A percentile compares a stretch with the other conserved stretches of the same genome.
These are phyloP conservation scores for Mustela lutreola DNA, from an alignment of 2,113 vertebrate genomes.

Conservation along the genomic window DNA sequence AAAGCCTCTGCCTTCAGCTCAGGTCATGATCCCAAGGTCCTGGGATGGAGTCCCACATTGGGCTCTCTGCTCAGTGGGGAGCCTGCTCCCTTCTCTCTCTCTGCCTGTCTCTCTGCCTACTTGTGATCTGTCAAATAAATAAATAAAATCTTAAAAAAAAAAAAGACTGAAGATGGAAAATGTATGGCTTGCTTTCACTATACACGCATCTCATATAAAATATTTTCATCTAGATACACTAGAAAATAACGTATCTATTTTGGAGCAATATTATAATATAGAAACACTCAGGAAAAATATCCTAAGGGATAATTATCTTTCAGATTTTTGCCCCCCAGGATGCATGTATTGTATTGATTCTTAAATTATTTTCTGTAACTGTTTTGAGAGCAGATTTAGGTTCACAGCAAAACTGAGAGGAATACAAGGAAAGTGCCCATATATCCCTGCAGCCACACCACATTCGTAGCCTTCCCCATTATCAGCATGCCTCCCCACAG, in stretches of 20 bases:
- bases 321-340: neutral
- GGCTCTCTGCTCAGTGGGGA: too few species aligned
- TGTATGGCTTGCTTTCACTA: neutral
- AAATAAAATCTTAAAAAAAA: too few species aligned
- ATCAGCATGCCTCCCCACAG: neutral
- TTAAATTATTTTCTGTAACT: neutral
- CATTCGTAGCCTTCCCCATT: neutral
- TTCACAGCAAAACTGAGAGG: neutral
- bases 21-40: too few species aligned
- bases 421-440: neutral
- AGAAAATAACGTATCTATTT: slow-evolving; percentile 9
- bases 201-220: neutral
- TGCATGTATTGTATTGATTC: neutral
- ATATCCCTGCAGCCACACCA: accelerated
- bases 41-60: too few species aligned
- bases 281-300: slow-evolving; percentile 7
- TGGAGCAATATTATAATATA: neutral
- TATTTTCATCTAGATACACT: neutral
- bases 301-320: neutral
- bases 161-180: neutral
- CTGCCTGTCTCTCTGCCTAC: too few species aligned
- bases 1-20: too few species aligned
- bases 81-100: too few species aligned
- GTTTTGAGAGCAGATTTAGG: neutral
- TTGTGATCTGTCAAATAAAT: too few species aligned